Evolutionary conservation across 2,113 vertebrate genomes (phyloP).

Genomic region (Silurus meridionalis): DNA sequence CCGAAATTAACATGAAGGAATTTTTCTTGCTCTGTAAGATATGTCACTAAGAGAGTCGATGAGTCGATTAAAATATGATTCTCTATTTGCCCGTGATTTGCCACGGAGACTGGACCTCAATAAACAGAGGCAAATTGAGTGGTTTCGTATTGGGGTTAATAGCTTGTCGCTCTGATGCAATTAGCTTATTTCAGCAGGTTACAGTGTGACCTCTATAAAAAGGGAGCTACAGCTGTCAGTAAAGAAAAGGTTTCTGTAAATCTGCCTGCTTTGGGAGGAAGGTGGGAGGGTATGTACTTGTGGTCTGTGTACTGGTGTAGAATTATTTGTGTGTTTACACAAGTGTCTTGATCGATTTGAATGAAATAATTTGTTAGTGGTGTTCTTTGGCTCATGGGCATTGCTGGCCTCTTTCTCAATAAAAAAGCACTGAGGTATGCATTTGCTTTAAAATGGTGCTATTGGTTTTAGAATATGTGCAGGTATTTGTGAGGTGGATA

Average conservation of each 20-base stretch:
- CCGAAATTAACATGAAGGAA: constrained; percentile 50
- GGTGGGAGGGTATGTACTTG: not conserved
- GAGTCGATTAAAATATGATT: constrained; percentile 46
- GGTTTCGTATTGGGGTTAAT: constrained; percentile 40
- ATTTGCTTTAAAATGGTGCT: constrained; percentile 19
- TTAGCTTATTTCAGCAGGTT: constrained; percentile 44
- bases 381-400: constrained; percentile 43
- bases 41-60: constrained; percentile 48
- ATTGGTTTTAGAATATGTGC: not conserved
- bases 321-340: constrained; percentile 13
- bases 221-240: constrained; percentile 19
- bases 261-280: not conserved
- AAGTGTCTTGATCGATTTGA: constrained; percentile 28
- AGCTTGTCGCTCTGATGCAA: constrained; percentile 38
- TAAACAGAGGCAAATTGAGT: constrained; percentile 41
- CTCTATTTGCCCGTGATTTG: constrained; percentile 42
- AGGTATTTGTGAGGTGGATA: constrained; percentile 13
- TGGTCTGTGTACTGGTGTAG: not conserved
- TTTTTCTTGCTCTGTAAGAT: constrained; percentile 41
- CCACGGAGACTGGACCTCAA: constrained; percentile 41
- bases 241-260: constrained; percentile 9
- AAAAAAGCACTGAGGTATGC: constrained; percentile 24
- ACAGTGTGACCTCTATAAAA: constrained; percentile 43
- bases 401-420: constrained; percentile 33
- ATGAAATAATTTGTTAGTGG: constrained; percentile 42